Conservation (phyloP, 2,888 invertebrate species). For the Calameuta idolon region DNA sequence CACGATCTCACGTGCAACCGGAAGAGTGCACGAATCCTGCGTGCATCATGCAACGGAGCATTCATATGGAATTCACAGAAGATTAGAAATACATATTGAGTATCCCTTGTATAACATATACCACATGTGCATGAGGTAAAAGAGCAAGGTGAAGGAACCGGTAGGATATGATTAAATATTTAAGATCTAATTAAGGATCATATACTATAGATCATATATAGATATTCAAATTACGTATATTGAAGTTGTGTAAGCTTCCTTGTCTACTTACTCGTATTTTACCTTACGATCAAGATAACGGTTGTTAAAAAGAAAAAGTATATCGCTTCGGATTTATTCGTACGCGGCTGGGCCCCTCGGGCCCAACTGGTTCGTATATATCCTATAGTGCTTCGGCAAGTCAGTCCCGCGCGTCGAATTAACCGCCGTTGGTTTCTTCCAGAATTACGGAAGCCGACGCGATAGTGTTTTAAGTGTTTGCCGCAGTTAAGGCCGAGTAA, state of each 20-base stretch:
- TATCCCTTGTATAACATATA: neutral
- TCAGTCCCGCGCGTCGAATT: neutral
- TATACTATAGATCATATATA: neutral
- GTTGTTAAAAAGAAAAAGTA: neutral
- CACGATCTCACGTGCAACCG: conserved; percentile 8
- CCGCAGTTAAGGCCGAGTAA: conserved; percentile 63
- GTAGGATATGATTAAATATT: neutral
- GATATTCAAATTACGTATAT: neutral
- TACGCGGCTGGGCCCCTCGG: neutral
- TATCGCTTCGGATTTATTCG: neutral
- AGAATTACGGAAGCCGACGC: conserved; percentile 59
- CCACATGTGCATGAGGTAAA: neutral
- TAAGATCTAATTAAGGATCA: neutral
- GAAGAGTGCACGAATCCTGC: conserved; percentile 19
- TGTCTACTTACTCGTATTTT: neutral
- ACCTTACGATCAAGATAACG: neutral
- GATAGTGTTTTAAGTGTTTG: conserved; percentile 62
- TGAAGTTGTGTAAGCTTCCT: neutral
- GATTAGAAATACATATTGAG: neutral
- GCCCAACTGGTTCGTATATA: neutral
- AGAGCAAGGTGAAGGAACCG: neutral
- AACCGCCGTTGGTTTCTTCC: conserved; percentile 28
- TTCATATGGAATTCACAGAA: neutral
- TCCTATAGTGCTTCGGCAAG: neutral
- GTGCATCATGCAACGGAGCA: conserved; percentile 43